Conservation (phyloP, 1,140 invertebrate species). For the Drusus annulatus region DNA sequence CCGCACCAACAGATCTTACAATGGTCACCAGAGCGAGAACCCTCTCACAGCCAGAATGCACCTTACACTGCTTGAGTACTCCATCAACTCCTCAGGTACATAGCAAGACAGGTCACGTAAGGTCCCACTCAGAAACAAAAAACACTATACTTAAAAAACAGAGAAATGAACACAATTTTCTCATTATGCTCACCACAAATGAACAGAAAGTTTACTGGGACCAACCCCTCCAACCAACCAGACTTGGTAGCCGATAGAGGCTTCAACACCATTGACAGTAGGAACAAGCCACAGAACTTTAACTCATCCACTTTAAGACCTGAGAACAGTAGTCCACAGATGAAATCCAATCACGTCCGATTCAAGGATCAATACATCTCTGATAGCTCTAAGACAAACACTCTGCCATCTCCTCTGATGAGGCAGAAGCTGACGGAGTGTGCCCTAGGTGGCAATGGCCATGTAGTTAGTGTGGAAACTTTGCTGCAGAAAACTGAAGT, state of each 20-base stretch:
- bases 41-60: conserved; percentile 57
- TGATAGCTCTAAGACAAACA: conserved; percentile 66
- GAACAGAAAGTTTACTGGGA: conserved; percentile 64
- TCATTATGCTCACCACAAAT: conserved; percentile 71
- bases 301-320: conserved; percentile 59
- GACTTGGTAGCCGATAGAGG: conserved; percentile 42
- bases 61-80: conserved; percentile 45
- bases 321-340: conserved; percentile 64
- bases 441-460: conserved; percentile 70
- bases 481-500: conserved; percentile 78
- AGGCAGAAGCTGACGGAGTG: conserved; percentile 68
- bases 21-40: conserved; percentile 47
- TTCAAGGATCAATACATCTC: conserved; percentile 70
- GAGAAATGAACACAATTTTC: conserved; percentile 67
- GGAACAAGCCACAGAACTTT: conserved; percentile 41
- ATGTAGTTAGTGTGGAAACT: conserved; percentile 73
- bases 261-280: conserved; percentile 39
- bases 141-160: conserved; percentile 69
- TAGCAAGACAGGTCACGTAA: conserved; percentile 62
- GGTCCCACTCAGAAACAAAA: conserved; percentile 70
- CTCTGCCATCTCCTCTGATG: conserved; percentile 65
- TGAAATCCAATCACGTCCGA: conserved; percentile 66
- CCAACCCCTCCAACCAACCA: conserved; percentile 44
- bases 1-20: conserved; percentile 21
- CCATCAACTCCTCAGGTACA: conserved; percentile 33